Percentiles rank a stretch among this genome's conserved stretches.
These are phyloP conservation scores for Dioctria linearis DNA, from an alignment of 2,888 invertebrate genomes.

Conservation along the genomic window DNA sequence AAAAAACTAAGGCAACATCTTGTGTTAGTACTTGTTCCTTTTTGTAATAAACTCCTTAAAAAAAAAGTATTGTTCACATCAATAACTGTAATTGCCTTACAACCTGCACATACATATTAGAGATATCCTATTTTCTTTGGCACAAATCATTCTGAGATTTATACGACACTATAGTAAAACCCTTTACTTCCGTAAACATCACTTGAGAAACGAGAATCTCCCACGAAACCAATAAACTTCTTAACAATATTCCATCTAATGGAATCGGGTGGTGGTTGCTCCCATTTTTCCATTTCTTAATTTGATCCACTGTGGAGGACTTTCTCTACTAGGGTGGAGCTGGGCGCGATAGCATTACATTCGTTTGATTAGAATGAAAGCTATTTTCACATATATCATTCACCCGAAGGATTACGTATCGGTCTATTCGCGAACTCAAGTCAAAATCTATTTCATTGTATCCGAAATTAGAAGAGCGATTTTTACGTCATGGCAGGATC, in stretches of 20 bases:
- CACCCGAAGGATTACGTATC: constrained; percentile 25
- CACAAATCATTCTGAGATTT: no score
- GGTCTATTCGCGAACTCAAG: background rate
- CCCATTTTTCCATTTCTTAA: constrained; percentile 9
- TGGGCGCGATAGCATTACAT: background rate
- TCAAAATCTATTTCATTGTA: background rate
- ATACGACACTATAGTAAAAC: background rate
- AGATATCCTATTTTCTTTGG: no score
- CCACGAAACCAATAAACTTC: constrained; percentile 20
- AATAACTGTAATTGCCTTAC: no score
- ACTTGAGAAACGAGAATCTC: background rate
- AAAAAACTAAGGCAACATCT: no score
- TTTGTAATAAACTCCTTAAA: no score
- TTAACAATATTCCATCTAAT: constrained; percentile 29
- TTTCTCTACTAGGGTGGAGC: background rate
- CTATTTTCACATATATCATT: constrained; percentile 20
- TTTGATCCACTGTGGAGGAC: background rate
- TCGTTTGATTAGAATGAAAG: constrained; percentile 6
- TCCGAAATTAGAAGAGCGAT: background rate
- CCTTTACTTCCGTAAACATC: background rate
- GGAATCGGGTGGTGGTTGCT: background rate
- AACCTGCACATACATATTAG: no score
- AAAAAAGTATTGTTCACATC: no score
- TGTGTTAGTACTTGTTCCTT: no score
- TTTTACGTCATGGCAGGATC: constrained; percentile 19